Evolutionary conservation across 1,140 invertebrate species (phyloP).

Genomic region (Heliconius hermathena): DNA sequence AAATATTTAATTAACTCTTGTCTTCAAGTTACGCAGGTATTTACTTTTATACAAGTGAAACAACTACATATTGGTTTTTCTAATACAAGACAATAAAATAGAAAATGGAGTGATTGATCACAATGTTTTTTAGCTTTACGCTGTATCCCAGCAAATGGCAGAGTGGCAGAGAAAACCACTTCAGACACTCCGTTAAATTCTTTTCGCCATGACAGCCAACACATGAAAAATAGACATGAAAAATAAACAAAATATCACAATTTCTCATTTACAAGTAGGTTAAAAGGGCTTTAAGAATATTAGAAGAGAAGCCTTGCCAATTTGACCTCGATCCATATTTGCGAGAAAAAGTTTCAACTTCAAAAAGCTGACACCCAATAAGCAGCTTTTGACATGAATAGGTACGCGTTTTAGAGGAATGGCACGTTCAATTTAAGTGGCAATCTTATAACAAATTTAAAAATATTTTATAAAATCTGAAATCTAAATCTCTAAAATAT

Average conservation of each 20-base stretch:
- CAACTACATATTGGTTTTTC: background rate
- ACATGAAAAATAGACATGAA: too few species aligned
- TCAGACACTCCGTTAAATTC: too few species aligned
- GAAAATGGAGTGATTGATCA: too few species aligned
- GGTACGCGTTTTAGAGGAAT: background rate
- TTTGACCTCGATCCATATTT: constrained; percentile 8
- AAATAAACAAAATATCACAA: background rate
- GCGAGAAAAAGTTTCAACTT: constrained; percentile 6
- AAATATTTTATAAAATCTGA: background rate
- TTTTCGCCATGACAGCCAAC: too few species aligned
- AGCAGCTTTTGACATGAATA: constrained; percentile 12
- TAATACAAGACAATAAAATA: too few species aligned
- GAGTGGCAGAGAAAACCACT: too few species aligned
- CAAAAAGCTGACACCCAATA: constrained; percentile 6
- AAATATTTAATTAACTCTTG: background rate
- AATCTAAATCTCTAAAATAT: too few species aligned
- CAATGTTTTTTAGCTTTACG: too few species aligned
- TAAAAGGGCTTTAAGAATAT: constrained; percentile 5
- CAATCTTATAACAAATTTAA: background rate
- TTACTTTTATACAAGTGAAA: background rate
- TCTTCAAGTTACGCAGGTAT: background rate
- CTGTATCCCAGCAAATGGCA: too few species aligned
- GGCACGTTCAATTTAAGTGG: constrained; percentile 6
- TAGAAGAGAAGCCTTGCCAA: background rate
- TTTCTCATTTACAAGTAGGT: background rate